Conservation (phyloP, 2,113 vertebrate species). For the Neodon shergylaensis region DNA sequence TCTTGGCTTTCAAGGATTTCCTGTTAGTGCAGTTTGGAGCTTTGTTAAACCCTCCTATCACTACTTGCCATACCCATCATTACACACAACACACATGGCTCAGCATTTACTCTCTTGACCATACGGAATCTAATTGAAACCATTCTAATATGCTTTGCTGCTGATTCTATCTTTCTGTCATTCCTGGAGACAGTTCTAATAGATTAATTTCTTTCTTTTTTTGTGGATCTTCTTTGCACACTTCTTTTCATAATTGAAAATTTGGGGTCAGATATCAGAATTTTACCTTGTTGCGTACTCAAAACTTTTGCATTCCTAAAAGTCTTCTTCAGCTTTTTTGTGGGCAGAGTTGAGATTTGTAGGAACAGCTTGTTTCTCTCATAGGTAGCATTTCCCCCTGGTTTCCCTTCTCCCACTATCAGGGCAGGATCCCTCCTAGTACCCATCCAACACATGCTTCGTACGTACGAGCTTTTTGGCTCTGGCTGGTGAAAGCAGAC, state of each 20-base stretch:
- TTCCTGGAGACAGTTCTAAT: neutral
- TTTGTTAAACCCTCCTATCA: neutral
- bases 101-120: slow-evolving; percentile 21
- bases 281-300: neutral
- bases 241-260: neutral
- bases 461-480: neutral
- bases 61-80: neutral
- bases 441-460: neutral
- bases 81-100: no score
- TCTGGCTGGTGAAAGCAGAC: neutral
- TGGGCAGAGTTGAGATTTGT: neutral
- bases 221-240: no score
- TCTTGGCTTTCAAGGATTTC: neutral
- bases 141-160: neutral
- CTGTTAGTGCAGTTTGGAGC: neutral
- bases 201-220: neutral
- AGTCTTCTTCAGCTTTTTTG: neutral
- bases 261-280: neutral
- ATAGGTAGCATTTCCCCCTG: neutral
- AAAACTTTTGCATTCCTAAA: slow-evolving; percentile 36
- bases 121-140: neutral
- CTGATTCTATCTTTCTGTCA: neutral
- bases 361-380: neutral
- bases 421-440: neutral
- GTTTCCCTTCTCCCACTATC: neutral